These are phyloP conservation scores for Metalampra italica DNA, from an alignment of 2,888 invertebrate genomes.

Conservation along the genomic window DNA sequence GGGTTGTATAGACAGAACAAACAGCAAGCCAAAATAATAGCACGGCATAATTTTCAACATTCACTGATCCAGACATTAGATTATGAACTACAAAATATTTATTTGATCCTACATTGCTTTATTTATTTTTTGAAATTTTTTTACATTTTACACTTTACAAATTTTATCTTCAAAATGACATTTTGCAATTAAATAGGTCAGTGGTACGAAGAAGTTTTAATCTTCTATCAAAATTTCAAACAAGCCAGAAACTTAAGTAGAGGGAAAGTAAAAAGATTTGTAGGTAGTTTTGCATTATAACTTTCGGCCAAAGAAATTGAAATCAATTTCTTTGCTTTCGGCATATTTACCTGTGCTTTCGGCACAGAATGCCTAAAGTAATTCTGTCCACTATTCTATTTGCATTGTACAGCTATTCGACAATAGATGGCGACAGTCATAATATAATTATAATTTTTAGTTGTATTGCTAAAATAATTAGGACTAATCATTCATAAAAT, in stretches of 20 bases:
- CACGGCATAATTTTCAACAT: slow-evolving; percentile 39
- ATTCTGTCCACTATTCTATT: no score
- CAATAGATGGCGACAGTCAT: background rate
- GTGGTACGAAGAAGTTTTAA: background rate
- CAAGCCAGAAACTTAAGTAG: background rate
- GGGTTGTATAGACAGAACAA: slow-evolving; percentile 44
- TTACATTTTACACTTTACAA: slow-evolving; percentile 17
- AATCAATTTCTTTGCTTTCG: no score
- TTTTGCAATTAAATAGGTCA: no score
- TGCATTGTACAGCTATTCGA: no score
- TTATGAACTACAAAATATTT: slow-evolving; percentile 13
- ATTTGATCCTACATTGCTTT: slow-evolving; percentile 29
- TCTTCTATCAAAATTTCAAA: background rate
- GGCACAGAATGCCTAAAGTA: no score
- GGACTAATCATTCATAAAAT: no score
- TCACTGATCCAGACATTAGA: slow-evolving; percentile 50
- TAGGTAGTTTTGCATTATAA: no score
- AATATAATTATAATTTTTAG: no score
- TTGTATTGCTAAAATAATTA: no score
- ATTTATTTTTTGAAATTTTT: slow-evolving; percentile 16
- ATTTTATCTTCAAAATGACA: slow-evolving; percentile 17
- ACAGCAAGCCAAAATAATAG: slow-evolving; percentile 49
- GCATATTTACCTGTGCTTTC: no score
- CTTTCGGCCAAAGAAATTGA: no score
- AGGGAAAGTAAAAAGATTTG: no score